These are phyloP conservation scores for Festucalex cinctus DNA, from an alignment of 2,113 vertebrate genomes.

Conservation along the genomic window DNA sequence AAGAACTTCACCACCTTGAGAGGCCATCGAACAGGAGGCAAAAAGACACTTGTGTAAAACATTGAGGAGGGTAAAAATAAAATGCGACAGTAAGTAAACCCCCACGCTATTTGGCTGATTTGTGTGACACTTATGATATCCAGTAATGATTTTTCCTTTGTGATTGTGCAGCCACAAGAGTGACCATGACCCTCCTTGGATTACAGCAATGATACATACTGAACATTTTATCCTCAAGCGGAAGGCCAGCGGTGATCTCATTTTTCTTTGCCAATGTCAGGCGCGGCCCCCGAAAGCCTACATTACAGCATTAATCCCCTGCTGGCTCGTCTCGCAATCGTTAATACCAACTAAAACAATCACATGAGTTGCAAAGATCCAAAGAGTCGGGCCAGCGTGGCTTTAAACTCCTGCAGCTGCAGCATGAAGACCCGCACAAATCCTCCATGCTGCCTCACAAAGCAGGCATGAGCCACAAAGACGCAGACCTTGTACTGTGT, in stretches of 20 bases:
- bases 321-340: neutral
- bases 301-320: conserved; percentile 39
- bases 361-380: conserved; percentile 23
- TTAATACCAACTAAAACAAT: conserved; percentile 34
- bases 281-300: neutral
- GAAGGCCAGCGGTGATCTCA: conserved; percentile 13
- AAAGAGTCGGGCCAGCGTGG: neutral
- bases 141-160: neutral
- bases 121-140: neutral
- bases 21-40: neutral
- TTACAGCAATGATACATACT: neutral
- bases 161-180: neutral
- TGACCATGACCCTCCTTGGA: neutral
- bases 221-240: conserved; percentile 1
- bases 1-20: neutral
- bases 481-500: neutral
- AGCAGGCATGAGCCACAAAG: conserved; percentile 13
- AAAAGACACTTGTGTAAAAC: neutral
- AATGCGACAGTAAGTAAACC: neutral
- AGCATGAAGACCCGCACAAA: conserved; percentile 17
- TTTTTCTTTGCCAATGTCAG: neutral
- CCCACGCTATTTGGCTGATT: neutral
- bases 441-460: conserved; percentile 18
- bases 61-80: neutral
- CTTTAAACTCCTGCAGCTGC: conserved; percentile 32